Percentiles rank a stretch among this genome's conserved stretches.
phyloP scores from a whole-genome alignment of 2,797 vertebrate species.

The Chiloscyllium punctatum region DNA sequence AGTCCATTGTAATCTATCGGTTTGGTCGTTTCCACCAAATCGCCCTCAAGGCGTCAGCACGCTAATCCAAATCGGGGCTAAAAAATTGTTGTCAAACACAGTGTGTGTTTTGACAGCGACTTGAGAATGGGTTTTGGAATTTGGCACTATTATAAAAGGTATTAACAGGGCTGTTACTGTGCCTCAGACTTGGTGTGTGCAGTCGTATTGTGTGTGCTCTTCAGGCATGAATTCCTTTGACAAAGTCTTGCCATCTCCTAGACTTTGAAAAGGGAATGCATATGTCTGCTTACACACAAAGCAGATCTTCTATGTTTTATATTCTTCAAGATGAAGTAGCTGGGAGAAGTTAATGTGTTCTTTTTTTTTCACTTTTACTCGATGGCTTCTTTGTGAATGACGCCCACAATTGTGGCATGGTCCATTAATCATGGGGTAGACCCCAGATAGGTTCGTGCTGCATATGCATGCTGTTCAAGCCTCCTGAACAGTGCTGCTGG shows the following conservation, averaged over 20 bases:
- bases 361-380: not conserved
- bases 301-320: not conserved
- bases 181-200: conserved; percentile 15
- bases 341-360: conserved; percentile 14
- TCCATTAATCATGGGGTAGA: conserved; percentile 13
- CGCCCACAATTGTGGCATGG: not conserved
- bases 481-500: not conserved
- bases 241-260: conserved; percentile 29
- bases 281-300: conserved; percentile 3
- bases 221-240: conserved; percentile 23
- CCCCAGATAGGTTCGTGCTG: not conserved
- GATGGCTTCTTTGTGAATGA: not conserved
- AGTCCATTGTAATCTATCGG: not conserved
- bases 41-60: not conserved
- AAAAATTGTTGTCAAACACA: conserved; percentile 34
- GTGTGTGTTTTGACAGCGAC: conserved; percentile 33
- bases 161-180: conserved; percentile 29
- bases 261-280: conserved; percentile 28
- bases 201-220: conserved; percentile 29
- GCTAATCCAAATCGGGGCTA: not conserved
- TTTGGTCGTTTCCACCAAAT: not conserved
- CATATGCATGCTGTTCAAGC: not conserved
- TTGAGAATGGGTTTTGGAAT: conserved; percentile 36
- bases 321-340: conserved; percentile 29
- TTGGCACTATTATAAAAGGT: conserved; percentile 36